Base-by-base conservation (phyloP, 2,113 vertebrate species). In the Delphinapterus leucas region DNA sequence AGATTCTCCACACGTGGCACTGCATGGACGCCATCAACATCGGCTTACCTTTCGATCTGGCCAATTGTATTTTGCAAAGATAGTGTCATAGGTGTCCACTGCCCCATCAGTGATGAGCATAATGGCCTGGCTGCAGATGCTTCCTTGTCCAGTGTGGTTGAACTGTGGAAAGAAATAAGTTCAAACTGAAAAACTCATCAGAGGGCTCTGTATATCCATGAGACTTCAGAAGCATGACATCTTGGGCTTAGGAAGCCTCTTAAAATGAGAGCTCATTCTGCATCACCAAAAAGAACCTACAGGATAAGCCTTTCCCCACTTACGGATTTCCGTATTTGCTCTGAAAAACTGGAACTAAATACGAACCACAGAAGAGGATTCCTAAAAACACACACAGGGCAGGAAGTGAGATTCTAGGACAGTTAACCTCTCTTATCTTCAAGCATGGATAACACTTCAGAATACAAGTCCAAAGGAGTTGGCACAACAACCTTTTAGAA, bases 51-150 rank as follows among this genome's bases (percentile, higher is more conserved):
- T 99, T 95, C 99, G 99, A n/a, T 99, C 99, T 4, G 99, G 99
- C 99, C 99, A 99, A 71, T 99, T 99, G 97, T 99, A 99, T 94
- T 99, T 99, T 53, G 99, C 99, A 98, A 99, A 99, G 98, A 99
- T 99, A 18, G 99, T 98, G 31, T 99, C 99, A 0, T 99, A 99
- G 2, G 99, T 99, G 97, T 99, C 99, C 98, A 99, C 99, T 2
- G 99, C 99, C 85, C 99, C 99, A 92, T 99, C 99, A 2, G 99
- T 99, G 98, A 99, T 99, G 97, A 99, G 93, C 99, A 99, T 99
- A 97, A 99, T 99, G 96, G 99, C 99, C 97, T 99, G 99, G 98
- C 99, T 99, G 96, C 99, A 99, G 96, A 99, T 99, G 91, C 99
- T 99, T 17, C 99, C 99, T 97, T 99, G 99, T 83, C 99, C 99